Conservation (phyloP, 2,797 vertebrate genomes). For the Acanthornis magna region DNA sequence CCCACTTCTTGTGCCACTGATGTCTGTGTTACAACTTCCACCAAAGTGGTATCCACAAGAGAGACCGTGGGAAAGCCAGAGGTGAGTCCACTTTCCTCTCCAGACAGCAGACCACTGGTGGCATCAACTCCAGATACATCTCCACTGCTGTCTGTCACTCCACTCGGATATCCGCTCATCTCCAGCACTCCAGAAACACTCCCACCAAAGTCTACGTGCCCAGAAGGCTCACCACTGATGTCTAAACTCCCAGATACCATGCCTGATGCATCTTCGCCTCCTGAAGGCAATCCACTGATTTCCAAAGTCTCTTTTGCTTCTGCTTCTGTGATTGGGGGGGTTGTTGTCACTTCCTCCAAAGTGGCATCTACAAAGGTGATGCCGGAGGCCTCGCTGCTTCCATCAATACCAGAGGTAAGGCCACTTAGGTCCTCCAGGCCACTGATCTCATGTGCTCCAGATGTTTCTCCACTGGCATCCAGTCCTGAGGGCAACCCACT, state of each 20-base stretch:
- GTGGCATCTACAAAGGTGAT: constrained; percentile 76
- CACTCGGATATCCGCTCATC: constrained; percentile 70
- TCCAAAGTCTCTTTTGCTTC: constrained; percentile 78
- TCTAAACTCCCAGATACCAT: constrained; percentile 69
- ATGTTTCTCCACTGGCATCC: constrained; percentile 64
- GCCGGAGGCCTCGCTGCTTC: constrained; percentile 69
- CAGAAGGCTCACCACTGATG: constrained; percentile 74
- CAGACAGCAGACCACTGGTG: constrained; percentile 72
- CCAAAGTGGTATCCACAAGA: constrained; percentile 73
- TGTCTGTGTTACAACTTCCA: constrained; percentile 70
- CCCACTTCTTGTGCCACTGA: constrained; percentile 80
- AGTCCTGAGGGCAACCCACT: constrained; percentile 69
- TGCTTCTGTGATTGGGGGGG: constrained; percentile 41
- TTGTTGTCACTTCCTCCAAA: constrained; percentile 74
- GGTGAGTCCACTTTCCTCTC: constrained; percentile 73
- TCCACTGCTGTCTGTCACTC: constrained; percentile 69
- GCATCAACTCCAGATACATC: constrained; percentile 66
- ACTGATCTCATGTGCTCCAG: constrained; percentile 67
- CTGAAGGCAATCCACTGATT: constrained; percentile 74
- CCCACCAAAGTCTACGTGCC: constrained; percentile 70
- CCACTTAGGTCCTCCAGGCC: constrained; percentile 63
- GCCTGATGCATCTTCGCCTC: constrained; percentile 65
- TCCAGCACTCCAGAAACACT: constrained; percentile 69
- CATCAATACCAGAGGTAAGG: constrained; percentile 54
- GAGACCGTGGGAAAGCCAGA: constrained; percentile 74